phyloP scores from a whole-genome alignment of 2,113 vertebrate genomes.

The Psephotus haematonotus region DNA sequence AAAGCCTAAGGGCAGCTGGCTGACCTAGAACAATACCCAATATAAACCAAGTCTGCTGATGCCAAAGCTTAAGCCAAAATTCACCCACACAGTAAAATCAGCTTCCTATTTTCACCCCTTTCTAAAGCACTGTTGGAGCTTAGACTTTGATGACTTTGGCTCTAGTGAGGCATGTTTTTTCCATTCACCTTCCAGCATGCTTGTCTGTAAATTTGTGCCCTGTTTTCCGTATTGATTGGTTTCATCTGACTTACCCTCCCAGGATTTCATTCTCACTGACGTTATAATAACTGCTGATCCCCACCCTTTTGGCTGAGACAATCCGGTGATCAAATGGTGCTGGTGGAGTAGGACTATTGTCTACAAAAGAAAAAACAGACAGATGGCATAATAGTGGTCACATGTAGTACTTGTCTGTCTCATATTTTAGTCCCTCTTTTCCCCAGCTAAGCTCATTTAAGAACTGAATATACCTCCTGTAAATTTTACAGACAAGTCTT shows the following conservation, averaged over 20 bases:
- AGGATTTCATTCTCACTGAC: slow-evolving; percentile 88
- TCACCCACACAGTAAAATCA: background rate
- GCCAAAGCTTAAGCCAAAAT: slow-evolving; percentile 7
- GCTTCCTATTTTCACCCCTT: background rate
- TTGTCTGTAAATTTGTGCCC: background rate
- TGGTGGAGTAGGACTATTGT: slow-evolving; percentile 76
- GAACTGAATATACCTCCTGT: background rate
- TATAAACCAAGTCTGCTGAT: background rate
- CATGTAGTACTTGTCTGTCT: background rate
- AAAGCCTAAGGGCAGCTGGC: background rate
- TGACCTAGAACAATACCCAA: background rate
- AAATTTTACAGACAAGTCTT: background rate
- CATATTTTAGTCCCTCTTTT: background rate
- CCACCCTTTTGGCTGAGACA: slow-evolving; percentile 85
- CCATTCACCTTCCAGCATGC: background rate
- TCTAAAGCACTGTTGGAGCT: background rate
- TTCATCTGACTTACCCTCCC: slow-evolving; percentile 87
- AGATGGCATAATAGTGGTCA: background rate
- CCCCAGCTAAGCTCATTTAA: background rate
- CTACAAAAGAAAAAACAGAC: slow-evolving; percentile 68
- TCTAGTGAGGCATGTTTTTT: background rate
- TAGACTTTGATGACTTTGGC: background rate
- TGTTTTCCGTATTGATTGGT: background rate
- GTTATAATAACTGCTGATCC: slow-evolving; percentile 83
- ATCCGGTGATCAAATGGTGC: slow-evolving; percentile 94